Base-by-base conservation (phyloP, 2,113 vertebrate genomes). In the Serilophus lunatus region DNA sequence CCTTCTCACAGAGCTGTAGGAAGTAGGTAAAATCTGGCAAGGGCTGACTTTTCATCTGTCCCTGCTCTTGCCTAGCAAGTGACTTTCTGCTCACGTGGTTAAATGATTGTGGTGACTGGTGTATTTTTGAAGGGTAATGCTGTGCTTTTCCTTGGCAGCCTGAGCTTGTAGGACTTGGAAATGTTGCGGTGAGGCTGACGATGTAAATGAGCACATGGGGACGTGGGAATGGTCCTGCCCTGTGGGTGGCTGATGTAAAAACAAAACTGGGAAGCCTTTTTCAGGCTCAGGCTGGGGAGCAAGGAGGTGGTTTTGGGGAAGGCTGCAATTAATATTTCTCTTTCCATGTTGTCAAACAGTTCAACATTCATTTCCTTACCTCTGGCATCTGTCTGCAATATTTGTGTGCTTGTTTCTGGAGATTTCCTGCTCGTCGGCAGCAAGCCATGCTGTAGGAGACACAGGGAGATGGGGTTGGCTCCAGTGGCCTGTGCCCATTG, bases 361-460 rank as follows among this genome's bases (percentile, higher is more conserved):
- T 82, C 13, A 26, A 28, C 33, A 8, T 71, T 92, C 12, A 0
- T 72, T 74, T 80, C 40, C 15, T 50, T 82, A 69, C 54, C 45
- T 82, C 57, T 54, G 14, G 74, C 70, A 76, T 74, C 77, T 84
- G 85, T 7, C 65, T 75, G 90, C 65, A 79, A 18, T 80, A 31
- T 77, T 36, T 56, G 79, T 70, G 47, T 36, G 26, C 47, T 69
- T 83, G 28, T 65, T 92, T 38, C 42, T 83, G 77, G 72, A 81
- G 42, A 16, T 38, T 80, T 69, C 50, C 57, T 53, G 0, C 49
- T 35, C 29, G 1, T 18, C 0, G 0, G 40, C 49, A 59, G 1
- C 11, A 38, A 35, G 49, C 51, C 17, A 2, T 16, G n/a, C 56
- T 0, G 0, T 10, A 28, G 82, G 70, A 68, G 56, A 28, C 0